Evolutionary conservation across 1,140 invertebrate genomes (phyloP).

Genomic region (Megalopta genalis): DNA sequence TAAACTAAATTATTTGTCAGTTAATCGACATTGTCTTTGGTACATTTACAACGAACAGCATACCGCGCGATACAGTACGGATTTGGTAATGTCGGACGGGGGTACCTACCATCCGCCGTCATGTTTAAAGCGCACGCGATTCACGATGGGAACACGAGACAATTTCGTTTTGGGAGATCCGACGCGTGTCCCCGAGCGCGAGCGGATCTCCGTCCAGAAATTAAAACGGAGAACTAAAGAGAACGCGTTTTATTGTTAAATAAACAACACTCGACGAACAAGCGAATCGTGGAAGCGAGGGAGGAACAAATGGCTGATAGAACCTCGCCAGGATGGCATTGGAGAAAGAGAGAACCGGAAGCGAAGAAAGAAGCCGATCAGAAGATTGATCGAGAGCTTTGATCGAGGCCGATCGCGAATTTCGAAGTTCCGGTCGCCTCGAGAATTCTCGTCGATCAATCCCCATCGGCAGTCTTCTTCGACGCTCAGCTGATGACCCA

Average conservation of each 20-base stretch:
- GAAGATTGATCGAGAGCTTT: background rate
- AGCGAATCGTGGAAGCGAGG: background rate
- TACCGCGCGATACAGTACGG: slow-evolving; percentile 65
- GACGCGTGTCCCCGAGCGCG: slow-evolving; percentile 38
- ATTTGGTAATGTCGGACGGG: slow-evolving; percentile 65
- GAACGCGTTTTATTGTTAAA: background rate
- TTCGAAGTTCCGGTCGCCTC: background rate
- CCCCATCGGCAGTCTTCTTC: background rate
- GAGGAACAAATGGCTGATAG: background rate
- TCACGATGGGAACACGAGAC: background rate
- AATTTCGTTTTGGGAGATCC: slow-evolving; percentile 33
- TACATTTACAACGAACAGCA: slow-evolving; percentile 77
- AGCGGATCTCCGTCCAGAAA: slow-evolving; percentile 30
- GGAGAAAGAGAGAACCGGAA: background rate
- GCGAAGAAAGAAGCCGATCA: background rate
- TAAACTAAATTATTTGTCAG: slow-evolving; percentile 67
- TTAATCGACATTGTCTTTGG: slow-evolving; percentile 78
- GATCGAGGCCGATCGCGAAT: background rate
- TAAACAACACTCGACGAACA: too few species aligned
- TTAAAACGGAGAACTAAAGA: slow-evolving; percentile 21
- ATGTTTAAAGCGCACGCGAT: slow-evolving; percentile 47
- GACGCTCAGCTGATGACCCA: background rate
- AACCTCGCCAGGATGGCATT: background rate
- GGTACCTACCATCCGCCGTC: slow-evolving; percentile 67
- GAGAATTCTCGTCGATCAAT: slow-evolving; percentile 22